phyloP scores from a whole-genome alignment of 2,888 invertebrate genomes.

The Diaprepes abbreviatus region DNA sequence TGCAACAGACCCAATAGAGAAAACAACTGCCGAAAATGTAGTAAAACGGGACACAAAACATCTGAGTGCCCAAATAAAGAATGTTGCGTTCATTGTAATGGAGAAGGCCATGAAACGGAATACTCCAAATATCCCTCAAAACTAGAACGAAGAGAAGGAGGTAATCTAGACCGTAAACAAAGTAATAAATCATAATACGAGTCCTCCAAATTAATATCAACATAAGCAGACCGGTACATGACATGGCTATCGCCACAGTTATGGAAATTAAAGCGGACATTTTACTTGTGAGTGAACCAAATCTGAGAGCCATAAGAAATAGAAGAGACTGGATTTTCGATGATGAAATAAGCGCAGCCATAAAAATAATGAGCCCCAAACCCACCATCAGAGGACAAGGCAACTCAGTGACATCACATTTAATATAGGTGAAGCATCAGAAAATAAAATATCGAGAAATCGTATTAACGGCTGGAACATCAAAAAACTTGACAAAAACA shows the following conservation, averaged over 20 bases:
- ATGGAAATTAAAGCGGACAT: constrained; percentile 13
- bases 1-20: constrained; percentile 32
- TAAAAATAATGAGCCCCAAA: background rate
- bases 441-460: background rate
- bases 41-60: constrained; percentile 13
- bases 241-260: constrained; percentile 24
- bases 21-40: constrained; percentile 32
- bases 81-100: constrained; percentile 12
- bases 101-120: no score
- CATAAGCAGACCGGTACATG: constrained; percentile 15
- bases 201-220: constrained; percentile 32
- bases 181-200: background rate
- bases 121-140: no score
- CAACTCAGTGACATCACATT: constrained; percentile 13
- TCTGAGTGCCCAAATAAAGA: no score
- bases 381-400: background rate
- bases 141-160: no score
- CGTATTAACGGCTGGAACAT: no score
- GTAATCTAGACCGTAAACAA: no score
- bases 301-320: background rate
- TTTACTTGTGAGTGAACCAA: constrained; percentile 1
- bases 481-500: no score
- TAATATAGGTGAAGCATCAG: background rate
- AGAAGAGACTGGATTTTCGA: background rate
- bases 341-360: background rate